phyloP scores from a whole-genome alignment of 2,888 invertebrate genomes.

The Rhagium mordax region DNA sequence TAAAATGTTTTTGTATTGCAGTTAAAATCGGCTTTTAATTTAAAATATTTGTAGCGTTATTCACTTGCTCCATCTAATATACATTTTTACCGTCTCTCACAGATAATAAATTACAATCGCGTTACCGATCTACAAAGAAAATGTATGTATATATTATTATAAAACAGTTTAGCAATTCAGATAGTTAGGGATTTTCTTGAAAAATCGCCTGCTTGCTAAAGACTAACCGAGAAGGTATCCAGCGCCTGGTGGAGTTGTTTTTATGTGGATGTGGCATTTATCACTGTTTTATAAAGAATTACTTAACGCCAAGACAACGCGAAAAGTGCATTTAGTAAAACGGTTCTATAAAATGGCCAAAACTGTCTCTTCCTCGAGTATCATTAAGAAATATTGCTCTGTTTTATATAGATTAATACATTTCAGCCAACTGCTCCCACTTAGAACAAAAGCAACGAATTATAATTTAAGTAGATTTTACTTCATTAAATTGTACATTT shows the following conservation, averaged over 20 bases:
- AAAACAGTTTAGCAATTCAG: conserved; percentile 31
- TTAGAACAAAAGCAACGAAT: conserved; percentile 6
- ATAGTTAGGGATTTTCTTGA: conserved; percentile 22
- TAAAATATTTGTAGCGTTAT: not conserved
- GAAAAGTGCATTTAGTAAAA: conserved; percentile 56
- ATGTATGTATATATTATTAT: conserved; percentile 29
- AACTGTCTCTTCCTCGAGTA: conserved; percentile 42
- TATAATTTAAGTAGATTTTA: conserved; percentile 26
- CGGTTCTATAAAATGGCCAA: conserved; percentile 46
- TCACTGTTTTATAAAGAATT: conserved; percentile 58
- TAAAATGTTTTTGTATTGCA: too few relatives aligned
- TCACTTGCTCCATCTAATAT: not conserved
- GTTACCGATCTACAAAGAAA: not conserved
- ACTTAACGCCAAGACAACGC: conserved; percentile 54
- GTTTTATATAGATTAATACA: conserved; percentile 51
- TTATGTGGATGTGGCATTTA: conserved; percentile 50
- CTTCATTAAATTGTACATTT: conserved; percentile 26
- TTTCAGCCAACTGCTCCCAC: conserved; percentile 21
- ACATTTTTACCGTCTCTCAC: not conserved
- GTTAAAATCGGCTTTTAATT: too few relatives aligned
- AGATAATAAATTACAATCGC: not conserved
- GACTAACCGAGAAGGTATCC: conserved; percentile 39
- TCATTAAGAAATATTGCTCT: conserved; percentile 50
- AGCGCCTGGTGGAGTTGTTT: conserved; percentile 40
- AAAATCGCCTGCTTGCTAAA: conserved; percentile 19